Base-by-base conservation (phyloP, 2,888 invertebrate genomes). In the Nezara viridula region DNA sequence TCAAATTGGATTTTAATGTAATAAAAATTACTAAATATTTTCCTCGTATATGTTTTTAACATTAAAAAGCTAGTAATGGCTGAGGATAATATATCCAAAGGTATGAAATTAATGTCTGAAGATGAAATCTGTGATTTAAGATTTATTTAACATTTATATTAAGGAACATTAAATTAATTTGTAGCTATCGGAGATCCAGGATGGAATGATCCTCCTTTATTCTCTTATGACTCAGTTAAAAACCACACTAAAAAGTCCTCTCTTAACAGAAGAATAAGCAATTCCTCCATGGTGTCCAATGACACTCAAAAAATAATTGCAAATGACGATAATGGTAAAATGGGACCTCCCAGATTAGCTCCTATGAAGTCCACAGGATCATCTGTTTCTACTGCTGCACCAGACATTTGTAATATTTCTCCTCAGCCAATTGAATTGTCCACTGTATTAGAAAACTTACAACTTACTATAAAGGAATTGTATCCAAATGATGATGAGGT, bases 181-280 rank as follows among this genome's bases (percentile, higher is more conserved):
- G 14, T 73, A 73, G 66, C 27, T 47, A 10, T 49, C 24, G 66
- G 89, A 87, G 94, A 94, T 91, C 94, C 94, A 60, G 94, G 94
- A 14, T 95, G 94, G 94, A 95, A 95, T 91, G 94, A 95, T 91
- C 94, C 94, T 10, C 94, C 94, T 2, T 93, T 93, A 90, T 93
- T 94, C 89, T 92, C 94, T 0, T 94, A 94, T 91, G 94, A 93
- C 87, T 91, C 91, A 49, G 90, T 90, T 52, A 93, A 93, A 90
- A 92, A 93, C 89, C 93, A 93, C 40, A 93, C 93, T 9, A 94
- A 94, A 49, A 93, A 94, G 86, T 93, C 93, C 90, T 92, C 94
- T 91, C 92, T 94, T 49, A 94, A 94, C 90, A 95, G 94, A 92
- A 92, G 94, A 90, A 94, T 95, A 4, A 94, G 66, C 37, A 21